phyloP scores from a whole-genome alignment of 2,797 vertebrate species.

The Muscicapa comitata region DNA sequence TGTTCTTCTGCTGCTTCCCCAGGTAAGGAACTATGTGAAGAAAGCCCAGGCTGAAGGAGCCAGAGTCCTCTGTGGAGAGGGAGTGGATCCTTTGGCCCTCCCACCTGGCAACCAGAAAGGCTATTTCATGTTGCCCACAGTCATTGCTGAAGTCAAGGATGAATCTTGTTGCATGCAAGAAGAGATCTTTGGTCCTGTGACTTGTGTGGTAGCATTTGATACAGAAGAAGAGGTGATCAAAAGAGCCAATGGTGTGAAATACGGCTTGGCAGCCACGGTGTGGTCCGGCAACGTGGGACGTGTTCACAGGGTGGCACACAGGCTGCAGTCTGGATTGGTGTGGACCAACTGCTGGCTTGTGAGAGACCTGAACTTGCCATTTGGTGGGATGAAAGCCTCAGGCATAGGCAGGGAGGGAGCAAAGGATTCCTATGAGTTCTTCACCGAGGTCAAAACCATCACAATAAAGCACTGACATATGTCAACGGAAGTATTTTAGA shows the following conservation, averaged over 20 bases:
- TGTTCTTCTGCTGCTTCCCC: background rate
- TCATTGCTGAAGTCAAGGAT: conserved; percentile 85
- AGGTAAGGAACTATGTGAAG: conserved; percentile 88
- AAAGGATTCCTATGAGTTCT: conserved; percentile 93
- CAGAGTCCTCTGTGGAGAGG: conserved; percentile 88
- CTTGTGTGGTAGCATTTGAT: conserved; percentile 88
- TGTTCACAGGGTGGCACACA: conserved; percentile 85
- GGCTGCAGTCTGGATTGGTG: conserved; percentile 86
- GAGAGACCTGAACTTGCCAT: conserved; percentile 93
- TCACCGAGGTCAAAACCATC: conserved; percentile 94
- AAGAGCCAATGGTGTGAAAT: conserved; percentile 87
- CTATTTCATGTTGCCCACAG: conserved; percentile 91
- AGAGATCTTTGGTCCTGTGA: conserved; percentile 96
- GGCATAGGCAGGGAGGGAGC: conserved; percentile 92
- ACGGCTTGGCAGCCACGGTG: conserved; percentile 87
- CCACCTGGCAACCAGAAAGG: conserved; percentile 78
- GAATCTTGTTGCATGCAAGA: conserved; percentile 91
- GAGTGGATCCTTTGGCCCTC: conserved; percentile 83
- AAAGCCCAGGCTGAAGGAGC: conserved; percentile 87
- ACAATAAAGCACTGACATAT: conserved; percentile 86
- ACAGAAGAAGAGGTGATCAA: conserved; percentile 88
- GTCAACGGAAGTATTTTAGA: background rate
- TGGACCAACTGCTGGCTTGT: conserved; percentile 98
- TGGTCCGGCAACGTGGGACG: conserved; percentile 88
- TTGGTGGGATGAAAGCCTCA: conserved; percentile 95